Evolutionary conservation across 2,797 vertebrate genomes (phyloP).

Genomic region (Setipinna tenuifilis): DNA sequence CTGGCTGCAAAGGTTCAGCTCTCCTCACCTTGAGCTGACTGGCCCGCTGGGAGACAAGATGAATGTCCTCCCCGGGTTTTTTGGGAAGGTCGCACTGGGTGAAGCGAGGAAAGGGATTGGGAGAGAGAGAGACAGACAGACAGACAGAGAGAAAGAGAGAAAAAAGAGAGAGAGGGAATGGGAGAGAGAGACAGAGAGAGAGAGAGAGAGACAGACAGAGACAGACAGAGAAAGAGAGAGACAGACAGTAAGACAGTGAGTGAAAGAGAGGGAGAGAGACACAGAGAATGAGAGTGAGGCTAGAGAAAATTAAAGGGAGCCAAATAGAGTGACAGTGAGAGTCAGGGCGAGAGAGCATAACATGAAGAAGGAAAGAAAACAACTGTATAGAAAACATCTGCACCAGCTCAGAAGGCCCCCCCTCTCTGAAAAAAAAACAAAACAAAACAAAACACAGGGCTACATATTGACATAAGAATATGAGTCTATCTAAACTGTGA

Average conservation of each 20-base stretch:
- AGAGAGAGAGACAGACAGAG: background rate
- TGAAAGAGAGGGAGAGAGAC: no score
- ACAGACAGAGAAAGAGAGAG: background rate
- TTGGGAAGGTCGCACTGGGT: slow-evolving; percentile 45
- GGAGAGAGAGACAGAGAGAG: background rate
- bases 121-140: background rate
- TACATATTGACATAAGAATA: background rate
- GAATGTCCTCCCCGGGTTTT: slow-evolving; percentile 61
- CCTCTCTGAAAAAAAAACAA: background rate
- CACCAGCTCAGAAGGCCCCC: background rate
- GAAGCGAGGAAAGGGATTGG: background rate
- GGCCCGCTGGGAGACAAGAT: slow-evolving; percentile 64
- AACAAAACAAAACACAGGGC: background rate
- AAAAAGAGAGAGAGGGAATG: background rate
- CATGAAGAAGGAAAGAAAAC: no score
- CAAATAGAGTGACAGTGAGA: no score
- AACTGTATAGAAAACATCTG: background rate
- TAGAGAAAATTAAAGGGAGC: no score
- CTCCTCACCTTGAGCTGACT: slow-evolving; percentile 66
- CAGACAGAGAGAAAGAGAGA: background rate
- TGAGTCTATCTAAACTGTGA: background rate
- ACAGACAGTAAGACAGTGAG: no score
- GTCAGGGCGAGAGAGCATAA: no score
- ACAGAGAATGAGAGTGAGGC: no score
- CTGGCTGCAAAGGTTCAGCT: slow-evolving; percentile 51